A percentile compares a stretch with the other conserved stretches of the same genome.
These are phyloP conservation scores for Neomicropteryx cornuta DNA, from an alignment of 1,140 invertebrate genomes.

Conservation along the genomic window DNA sequence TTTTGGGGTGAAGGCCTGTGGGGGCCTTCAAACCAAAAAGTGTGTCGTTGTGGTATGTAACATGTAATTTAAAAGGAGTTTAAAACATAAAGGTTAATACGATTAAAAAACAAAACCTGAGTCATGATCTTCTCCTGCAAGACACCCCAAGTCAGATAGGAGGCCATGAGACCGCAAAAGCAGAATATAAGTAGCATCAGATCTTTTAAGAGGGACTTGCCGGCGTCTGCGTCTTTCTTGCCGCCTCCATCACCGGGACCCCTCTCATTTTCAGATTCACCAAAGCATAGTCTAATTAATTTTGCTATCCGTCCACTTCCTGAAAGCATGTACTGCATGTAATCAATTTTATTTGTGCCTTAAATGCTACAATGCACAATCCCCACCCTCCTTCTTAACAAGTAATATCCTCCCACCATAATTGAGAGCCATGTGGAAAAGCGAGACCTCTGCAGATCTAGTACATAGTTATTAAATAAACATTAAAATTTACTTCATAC, in stretches of 20 bases:
- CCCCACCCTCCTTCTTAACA: background rate
- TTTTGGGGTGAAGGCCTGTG: no score
- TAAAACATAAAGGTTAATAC: no score
- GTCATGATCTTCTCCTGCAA: conserved; percentile 92
- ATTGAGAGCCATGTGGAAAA: no score
- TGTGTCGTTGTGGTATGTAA: no score
- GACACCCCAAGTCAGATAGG: conserved; percentile 90
- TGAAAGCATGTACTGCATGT: conserved; percentile 14
- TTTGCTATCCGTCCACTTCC: conserved; percentile 43
- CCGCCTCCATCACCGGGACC: conserved; percentile 12
- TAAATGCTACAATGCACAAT: conserved; percentile 7
- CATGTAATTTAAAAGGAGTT: no score
- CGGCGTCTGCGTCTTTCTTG: conserved; percentile 10
- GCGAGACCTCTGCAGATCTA: no score
- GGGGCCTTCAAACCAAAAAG: no score
- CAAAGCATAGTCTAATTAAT: conserved; percentile 51
- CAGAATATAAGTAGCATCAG: conserved; percentile 59
- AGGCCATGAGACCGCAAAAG: conserved; percentile 78
- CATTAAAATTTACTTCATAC: no score
- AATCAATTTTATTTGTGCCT: background rate
- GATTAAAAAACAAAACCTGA: conserved; percentile 36
- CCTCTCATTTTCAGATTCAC: conserved; percentile 40
- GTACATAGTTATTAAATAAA: no score
- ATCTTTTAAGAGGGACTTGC: conserved; percentile 28
- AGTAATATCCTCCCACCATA: background rate